phyloP scores from a whole-genome alignment of 2,113 vertebrate species.

The Phyllopteryx taeniolatus region DNA sequence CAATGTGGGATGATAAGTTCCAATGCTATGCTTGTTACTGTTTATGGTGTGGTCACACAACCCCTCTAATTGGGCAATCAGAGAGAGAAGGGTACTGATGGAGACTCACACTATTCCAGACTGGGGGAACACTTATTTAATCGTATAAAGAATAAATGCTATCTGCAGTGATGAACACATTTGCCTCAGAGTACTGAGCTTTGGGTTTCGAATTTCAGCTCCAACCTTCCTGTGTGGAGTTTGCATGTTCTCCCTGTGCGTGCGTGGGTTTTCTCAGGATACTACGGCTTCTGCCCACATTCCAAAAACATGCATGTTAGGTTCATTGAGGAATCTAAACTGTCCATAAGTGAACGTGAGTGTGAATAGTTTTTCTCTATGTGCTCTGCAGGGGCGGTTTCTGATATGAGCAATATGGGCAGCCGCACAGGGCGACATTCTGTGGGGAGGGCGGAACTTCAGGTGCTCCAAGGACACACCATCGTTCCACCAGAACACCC shows the following conservation, averaged over 20 bases:
- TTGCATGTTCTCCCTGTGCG: neutral
- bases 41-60: slow-evolving; percentile 48
- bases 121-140: neutral
- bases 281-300: too few species aligned
- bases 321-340: neutral
- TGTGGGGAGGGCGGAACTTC: too few species aligned
- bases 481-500: too few species aligned
- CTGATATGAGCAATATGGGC: too few species aligned
- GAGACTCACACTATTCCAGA: neutral
- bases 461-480: too few species aligned
- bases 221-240: neutral
- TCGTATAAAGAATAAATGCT: neutral
- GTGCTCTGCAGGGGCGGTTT: neutral
- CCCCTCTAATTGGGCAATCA: slow-evolving; percentile 44
- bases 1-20: slow-evolving; percentile 65
- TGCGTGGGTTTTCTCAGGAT: neutral
- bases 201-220: neutral
- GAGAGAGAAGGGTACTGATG: slow-evolving; percentile 17
- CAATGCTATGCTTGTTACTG: slow-evolving; percentile 43
- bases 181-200: neutral
- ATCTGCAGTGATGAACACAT: neutral
- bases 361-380: neutral
- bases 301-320: neutral
- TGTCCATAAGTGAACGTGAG: neutral
- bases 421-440: too few species aligned